phyloP scores from a whole-genome alignment of 2,797 vertebrate genomes.

The Loriculus beryllinus region DNA sequence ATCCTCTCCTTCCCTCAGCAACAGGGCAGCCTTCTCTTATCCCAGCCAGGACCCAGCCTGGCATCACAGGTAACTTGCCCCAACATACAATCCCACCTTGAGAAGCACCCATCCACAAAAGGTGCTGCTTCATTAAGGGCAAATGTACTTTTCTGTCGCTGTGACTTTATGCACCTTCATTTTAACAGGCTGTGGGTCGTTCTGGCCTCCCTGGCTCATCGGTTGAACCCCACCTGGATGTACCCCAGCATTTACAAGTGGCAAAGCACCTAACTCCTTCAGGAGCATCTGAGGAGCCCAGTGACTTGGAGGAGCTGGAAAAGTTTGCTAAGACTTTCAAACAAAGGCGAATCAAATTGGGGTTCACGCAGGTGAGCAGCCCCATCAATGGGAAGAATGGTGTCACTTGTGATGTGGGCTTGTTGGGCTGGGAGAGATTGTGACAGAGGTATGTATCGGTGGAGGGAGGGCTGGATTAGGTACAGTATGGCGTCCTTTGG shows the following conservation, averaged over 20 bases:
- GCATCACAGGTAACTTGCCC: conserved; percentile 85
- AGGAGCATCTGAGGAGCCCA: conserved; percentile 87
- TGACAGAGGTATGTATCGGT: neutral
- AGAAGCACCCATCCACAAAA: neutral
- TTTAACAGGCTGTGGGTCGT: conserved; percentile 83
- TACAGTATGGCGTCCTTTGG: neutral
- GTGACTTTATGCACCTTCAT: neutral
- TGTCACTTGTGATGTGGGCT: neutral
- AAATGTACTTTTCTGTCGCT: fast-evolving
- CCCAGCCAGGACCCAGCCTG: conserved; percentile 88
- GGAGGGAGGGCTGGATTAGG: neutral
- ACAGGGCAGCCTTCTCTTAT: conserved; percentile 85
- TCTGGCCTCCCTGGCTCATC: conserved; percentile 85
- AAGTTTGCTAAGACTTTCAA: conserved; percentile 98
- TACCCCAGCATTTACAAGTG: conserved; percentile 86
- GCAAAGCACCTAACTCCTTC: conserved; percentile 85
- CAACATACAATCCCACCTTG: neutral
- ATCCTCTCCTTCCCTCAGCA: conserved; percentile 89
- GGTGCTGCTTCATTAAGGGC: neutral
- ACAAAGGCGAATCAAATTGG: conserved; percentile 95
- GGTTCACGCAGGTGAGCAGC: conserved; percentile 90
- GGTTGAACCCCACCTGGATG: conserved; percentile 90
- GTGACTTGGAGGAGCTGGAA: conserved; percentile 94
- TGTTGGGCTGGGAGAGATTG: neutral
- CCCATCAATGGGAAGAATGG: fast-evolving